Conservation (phyloP, 2,888 invertebrate genomes). For the Lasioglossum marginatum region DNA sequence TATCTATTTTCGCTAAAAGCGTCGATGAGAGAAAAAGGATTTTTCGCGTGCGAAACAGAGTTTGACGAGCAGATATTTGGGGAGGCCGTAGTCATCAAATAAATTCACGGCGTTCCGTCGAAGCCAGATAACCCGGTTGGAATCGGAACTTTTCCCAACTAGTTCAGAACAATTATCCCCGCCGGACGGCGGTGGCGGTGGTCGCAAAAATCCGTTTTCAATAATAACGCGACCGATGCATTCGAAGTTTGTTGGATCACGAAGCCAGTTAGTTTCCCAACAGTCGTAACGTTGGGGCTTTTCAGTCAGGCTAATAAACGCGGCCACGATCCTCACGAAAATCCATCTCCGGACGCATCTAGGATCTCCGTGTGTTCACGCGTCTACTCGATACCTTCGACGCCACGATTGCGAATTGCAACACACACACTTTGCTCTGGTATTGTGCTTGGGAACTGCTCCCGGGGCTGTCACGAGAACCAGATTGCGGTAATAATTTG, state of each 20-base stretch:
- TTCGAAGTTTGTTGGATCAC: background rate
- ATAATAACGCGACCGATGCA: slow-evolving; percentile 16
- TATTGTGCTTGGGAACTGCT: slow-evolving; percentile 54
- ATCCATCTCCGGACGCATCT: slow-evolving; percentile 39
- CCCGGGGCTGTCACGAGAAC: slow-evolving; percentile 56
- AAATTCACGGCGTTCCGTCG: background rate
- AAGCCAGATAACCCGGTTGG: background rate
- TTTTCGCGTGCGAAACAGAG: background rate
- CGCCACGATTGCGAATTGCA: slow-evolving; percentile 33
- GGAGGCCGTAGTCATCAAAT: background rate
- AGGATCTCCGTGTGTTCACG: slow-evolving; percentile 43
- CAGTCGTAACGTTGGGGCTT: background rate
- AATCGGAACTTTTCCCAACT: slow-evolving; percentile 3
- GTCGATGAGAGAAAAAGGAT: background rate
- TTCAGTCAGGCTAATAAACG: slow-evolving; percentile 29
- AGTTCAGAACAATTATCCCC: slow-evolving; percentile 1
- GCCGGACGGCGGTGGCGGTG: background rate
- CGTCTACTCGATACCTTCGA: slow-evolving; percentile 36
- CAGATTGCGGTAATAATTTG: slow-evolving; percentile 69
- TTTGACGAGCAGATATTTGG: background rate
- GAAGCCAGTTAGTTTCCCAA: slow-evolving; percentile 40
- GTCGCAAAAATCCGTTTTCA: slow-evolving; percentile 29
- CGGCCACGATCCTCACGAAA: slow-evolving; percentile 20
- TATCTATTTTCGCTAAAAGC: background rate
- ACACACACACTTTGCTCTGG: slow-evolving; percentile 19